Evolutionary conservation across 2,113 vertebrate genomes (phyloP).

Genomic region (Ageneiosus marmoratus): DNA sequence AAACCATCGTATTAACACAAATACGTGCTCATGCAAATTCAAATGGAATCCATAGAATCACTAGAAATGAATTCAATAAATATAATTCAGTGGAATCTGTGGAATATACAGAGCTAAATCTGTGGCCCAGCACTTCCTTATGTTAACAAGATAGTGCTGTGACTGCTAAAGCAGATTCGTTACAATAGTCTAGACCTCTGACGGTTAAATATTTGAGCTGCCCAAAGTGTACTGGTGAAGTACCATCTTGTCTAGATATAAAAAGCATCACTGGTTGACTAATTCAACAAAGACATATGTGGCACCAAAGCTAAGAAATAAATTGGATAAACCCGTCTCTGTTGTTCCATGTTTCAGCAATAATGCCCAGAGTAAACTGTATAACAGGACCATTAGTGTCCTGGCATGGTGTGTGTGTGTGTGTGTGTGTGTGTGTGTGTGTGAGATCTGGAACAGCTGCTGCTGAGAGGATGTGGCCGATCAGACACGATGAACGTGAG

Average conservation of each 20-base stretch:
- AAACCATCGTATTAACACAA: background rate
- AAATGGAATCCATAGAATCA: too few species aligned
- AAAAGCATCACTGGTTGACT: background rate
- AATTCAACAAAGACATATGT: background rate
- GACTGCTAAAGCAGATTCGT: background rate
- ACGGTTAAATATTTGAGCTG: background rate
- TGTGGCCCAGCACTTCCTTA: background rate
- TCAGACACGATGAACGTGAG: constrained; percentile 36
- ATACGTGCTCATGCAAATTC: background rate
- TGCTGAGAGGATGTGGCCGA: constrained; percentile 17
- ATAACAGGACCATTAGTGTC: constrained; percentile 37
- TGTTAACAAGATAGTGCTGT: too few species aligned
- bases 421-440: background rate
- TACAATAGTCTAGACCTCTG: background rate
- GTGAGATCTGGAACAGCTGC: constrained; percentile 28
- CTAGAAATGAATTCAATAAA: too few species aligned
- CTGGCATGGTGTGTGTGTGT: constrained; percentile 11
- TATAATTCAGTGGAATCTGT: too few species aligned
- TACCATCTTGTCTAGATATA: background rate
- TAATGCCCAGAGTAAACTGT: constrained; percentile 35
- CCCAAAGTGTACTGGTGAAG: background rate
- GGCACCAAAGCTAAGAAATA: background rate
- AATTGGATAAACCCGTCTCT: background rate
- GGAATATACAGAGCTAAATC: background rate
- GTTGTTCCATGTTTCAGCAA: background rate